These are phyloP conservation scores for Apolygus lucorum DNA, from an alignment of 1,140 invertebrate species.

Conservation along the genomic window DNA sequence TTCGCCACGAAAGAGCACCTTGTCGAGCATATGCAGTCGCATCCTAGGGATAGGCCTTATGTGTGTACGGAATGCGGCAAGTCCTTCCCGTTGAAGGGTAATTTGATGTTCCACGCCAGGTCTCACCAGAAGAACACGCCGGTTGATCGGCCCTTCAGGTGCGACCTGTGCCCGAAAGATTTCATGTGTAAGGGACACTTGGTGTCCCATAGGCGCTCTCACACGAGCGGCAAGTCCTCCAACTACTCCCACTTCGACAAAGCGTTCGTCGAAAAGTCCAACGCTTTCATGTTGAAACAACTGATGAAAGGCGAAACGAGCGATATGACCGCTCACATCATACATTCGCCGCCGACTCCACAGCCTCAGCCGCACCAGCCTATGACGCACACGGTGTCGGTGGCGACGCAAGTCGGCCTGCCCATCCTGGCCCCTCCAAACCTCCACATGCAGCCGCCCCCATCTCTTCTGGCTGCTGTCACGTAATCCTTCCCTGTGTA, in stretches of 20 bases:
- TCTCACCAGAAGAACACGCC: conserved; percentile 81
- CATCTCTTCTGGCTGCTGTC: conserved; percentile 35
- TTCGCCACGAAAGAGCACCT: conserved; percentile 80
- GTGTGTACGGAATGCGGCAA: conserved; percentile 37
- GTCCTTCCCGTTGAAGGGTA: conserved; percentile 37
- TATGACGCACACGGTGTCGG: conserved; percentile 33
- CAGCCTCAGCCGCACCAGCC: conserved; percentile 20
- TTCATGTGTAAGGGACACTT: conserved; percentile 93
- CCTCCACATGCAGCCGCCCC: conserved; percentile 34
- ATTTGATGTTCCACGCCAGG: conserved; percentile 61
- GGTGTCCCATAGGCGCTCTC: conserved; percentile 77
- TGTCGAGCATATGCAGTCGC: conserved; percentile 70
- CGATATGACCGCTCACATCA: conserved; percentile 38
- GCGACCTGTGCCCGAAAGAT: conserved; percentile 92
- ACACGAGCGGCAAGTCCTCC: conserved; percentile 72
- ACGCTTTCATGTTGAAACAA: conserved; percentile 47
- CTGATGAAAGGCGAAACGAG: conserved; percentile 43
- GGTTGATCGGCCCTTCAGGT: conserved; percentile 83
- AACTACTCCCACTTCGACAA: conserved; percentile 69
- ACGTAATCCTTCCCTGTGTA: conserved; percentile 31
- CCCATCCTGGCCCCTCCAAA: conserved; percentile 34
- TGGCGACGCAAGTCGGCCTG: conserved; percentile 35
- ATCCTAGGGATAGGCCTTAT: conserved; percentile 60
- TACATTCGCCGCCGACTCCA: conserved; percentile 27
- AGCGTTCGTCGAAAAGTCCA: conserved; percentile 64